These are phyloP conservation scores for Bilobella aurantiaca DNA, from an alignment of 1,140 invertebrate species.

Conservation along the genomic window DNA sequence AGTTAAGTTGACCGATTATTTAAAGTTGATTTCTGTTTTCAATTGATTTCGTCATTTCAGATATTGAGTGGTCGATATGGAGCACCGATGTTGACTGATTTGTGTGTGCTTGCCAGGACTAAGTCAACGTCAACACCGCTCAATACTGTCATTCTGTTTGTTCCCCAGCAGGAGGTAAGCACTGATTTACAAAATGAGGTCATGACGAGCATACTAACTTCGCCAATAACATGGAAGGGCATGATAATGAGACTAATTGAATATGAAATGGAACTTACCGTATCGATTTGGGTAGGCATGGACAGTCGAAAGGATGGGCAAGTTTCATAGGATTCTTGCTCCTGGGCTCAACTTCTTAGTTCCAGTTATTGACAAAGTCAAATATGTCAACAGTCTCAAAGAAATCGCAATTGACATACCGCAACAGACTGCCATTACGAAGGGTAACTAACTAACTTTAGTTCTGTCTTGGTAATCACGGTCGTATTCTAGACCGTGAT, in stretches of 20 bases:
- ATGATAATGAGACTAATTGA: no score
- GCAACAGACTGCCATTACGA: constrained; percentile 94
- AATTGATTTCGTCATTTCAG: no score
- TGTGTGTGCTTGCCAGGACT: not conserved
- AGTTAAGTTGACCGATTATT: no score
- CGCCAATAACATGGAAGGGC: no score
- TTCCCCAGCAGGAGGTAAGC: constrained; percentile 91
- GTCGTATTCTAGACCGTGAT: no score
- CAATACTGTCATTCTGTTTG: constrained; percentile 93
- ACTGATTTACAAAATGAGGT: no score
- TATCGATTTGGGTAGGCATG: not conserved
- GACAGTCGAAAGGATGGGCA: constrained; percentile 68
- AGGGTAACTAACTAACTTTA: constrained; percentile 44
- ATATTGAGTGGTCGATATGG: no score
- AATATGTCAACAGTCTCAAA: constrained; percentile 97
- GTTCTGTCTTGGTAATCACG: no score
- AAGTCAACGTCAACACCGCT: constrained; percentile 51
- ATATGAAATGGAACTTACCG: no score
- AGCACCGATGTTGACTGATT: no score
- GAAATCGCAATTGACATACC: constrained; percentile 99
- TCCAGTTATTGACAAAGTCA: constrained; percentile 85
- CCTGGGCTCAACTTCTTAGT: constrained; percentile 90
- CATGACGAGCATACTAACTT: no score
- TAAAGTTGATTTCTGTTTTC: no score
- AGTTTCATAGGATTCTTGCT: constrained; percentile 81